phyloP scores from a whole-genome alignment of 1,140 invertebrate species.

The Rhizoglyphus robini region DNA sequence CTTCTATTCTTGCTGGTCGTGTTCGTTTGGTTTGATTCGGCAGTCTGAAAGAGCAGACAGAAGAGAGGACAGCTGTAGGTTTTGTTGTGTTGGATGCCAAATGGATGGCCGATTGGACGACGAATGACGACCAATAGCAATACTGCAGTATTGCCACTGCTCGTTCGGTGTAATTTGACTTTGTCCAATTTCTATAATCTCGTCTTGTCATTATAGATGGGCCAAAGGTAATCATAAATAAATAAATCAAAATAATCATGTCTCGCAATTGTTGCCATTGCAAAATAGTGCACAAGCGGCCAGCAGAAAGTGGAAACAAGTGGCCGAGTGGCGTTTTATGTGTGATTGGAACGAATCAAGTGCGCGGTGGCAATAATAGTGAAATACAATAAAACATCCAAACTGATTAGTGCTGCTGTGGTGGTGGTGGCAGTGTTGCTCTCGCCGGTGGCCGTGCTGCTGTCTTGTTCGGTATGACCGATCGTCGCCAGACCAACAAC shows the following conservation, averaged over 20 bases:
- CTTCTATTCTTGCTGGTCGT: neutral
- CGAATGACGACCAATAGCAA: too few species aligned
- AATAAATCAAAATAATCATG: constrained; percentile 1
- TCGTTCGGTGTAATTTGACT: constrained; percentile 3
- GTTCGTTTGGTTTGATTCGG: neutral
- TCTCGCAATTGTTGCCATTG: neutral
- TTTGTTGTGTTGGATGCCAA: too few species aligned
- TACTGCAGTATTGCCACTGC: too few species aligned
- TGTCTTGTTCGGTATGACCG: too few species aligned
- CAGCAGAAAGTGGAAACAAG: too few species aligned
- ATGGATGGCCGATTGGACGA: too few species aligned
- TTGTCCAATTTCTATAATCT: constrained; percentile 9
- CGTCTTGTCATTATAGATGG: constrained; percentile 8
- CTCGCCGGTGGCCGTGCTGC: too few species aligned
- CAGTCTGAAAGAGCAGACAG: neutral
- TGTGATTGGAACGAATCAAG: neutral
- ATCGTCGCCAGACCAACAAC: too few species aligned
- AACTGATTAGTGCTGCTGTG: neutral
- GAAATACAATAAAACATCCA: neutral
- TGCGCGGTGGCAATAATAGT: neutral
- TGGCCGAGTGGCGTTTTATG: too few species aligned
- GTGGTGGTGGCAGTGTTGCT: too few species aligned
- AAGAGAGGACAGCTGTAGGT: neutral
- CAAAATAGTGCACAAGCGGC: too few species aligned
- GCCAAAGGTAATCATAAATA: constrained; percentile 11